phyloP scores from a whole-genome alignment of 2,888 invertebrate genomes.

The Agriopis leucophaearia region DNA sequence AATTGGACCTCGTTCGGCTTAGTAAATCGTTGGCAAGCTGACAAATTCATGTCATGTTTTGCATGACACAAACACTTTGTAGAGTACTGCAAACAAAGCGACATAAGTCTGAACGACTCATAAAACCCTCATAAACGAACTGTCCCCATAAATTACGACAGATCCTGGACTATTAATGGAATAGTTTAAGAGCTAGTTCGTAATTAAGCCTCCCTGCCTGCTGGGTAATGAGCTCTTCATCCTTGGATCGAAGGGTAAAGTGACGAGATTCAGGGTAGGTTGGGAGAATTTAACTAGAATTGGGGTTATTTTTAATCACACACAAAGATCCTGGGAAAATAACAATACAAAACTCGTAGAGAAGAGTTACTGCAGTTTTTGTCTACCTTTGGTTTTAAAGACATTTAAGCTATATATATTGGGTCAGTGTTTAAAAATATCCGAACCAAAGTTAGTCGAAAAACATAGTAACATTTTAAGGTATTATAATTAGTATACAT shows the following conservation, averaged over 20 bases:
- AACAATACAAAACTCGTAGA: too few relatives aligned
- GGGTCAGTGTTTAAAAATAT: too few relatives aligned
- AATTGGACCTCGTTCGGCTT: too few relatives aligned
- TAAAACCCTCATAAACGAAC: slow-evolving; percentile 34
- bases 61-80: slow-evolving; percentile 2
- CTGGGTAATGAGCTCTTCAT: slow-evolving; percentile 31
- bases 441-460: too few relatives aligned
- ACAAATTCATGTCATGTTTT: neutral
- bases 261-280: slow-evolving; percentile 7
- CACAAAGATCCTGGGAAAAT: too few relatives aligned
- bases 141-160: slow-evolving; percentile 26
- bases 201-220: slow-evolving; percentile 26
- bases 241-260: slow-evolving; percentile 18
- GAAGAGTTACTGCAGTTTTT: too few relatives aligned
- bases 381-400: too few relatives aligned
- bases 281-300: neutral
- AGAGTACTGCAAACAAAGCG: slow-evolving; percentile 14
- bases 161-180: slow-evolving; percentile 33
- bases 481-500: too few relatives aligned
- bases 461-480: too few relatives aligned
- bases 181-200: slow-evolving; percentile 36
- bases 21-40: too few relatives aligned
- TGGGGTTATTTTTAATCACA: neutral
- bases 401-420: too few relatives aligned
- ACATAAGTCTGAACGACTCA: slow-evolving; percentile 14